Evolutionary conservation across 2,797 vertebrate genomes (phyloP), one percentile per base, ranked within the genome.

Genomic region (Denticeps clupeoides): DNA sequence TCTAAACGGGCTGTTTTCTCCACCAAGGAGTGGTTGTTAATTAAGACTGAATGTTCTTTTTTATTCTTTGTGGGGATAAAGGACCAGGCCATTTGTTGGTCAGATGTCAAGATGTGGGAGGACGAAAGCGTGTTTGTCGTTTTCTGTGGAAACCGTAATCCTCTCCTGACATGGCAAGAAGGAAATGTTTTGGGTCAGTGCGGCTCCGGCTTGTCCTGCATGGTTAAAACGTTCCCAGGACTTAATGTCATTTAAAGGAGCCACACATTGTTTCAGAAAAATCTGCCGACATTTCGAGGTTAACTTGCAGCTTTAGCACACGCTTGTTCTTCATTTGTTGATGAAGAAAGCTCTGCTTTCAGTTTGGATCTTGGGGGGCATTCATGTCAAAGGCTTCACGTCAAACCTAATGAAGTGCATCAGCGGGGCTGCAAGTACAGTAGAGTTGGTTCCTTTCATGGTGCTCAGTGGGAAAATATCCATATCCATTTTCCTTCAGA

Each of bases 341-440:
- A 55, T n/a, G n/a, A n/a, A n/a, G n/a, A n/a, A n/a, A n/a, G n/a
- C 44, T 70, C 59, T 65, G 59, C 53, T 66, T 73, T 67, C 29
- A 63, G 46, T 70, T 65, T 55, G 47, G 6, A 18, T 27, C 7
- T 5, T 58, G 67, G 60, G 33, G 42, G 25, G 42, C 44, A 4
- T 58, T 48, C 25, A 15, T 52, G 29, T 28, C 33, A 55, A 55
- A 42, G 23, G 40, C 41, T 27, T 56, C n/a, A 12, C 50, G 45
- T 8, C 3, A 52, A 28, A 32, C 19, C 41, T 37, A 41, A 43
- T 18, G 8, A 51, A 32, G 46, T 18, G 55, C 40, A 44, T 41
- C 35, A 13, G 24, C 21, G 47, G 25, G 29, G 42, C 29, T 38
- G 37, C 9, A 4, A 51, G 51, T 35, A 52, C 23, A 27, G 43